Base-by-base conservation (phyloP, 2,113 vertebrate genomes). In the Phocoena sinus region DNA sequence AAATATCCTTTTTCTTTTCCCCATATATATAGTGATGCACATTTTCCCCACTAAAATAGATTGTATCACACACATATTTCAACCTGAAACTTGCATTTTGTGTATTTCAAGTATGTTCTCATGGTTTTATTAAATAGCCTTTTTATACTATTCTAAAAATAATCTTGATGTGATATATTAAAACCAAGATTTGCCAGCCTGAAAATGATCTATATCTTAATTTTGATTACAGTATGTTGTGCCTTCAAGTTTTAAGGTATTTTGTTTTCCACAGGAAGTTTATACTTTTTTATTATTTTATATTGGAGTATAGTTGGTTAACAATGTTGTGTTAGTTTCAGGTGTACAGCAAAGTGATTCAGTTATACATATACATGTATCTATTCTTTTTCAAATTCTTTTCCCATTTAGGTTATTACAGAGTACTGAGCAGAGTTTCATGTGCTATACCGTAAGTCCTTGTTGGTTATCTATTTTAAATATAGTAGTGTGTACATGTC, bases 201-300 rank as follows among this genome's bases (percentile, higher is more conserved):
- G 12, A 17, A 95, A 95, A 95, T 96, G 31, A 71, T 44, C 15
- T 91, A 4, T 63, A 73, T 81, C 79, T 95, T 96, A 67, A 82
- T 68, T 86, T 91, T 94, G 38, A 86, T 60, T 71, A 50, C 87
- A 87, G 41, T 93, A 2, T 44, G 21, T 65, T 53, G 14, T 60
- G 8, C 11, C 41, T 94, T 74, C 10, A 85, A 58, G 11, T 83
- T 86, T 91, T 70, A 58, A 89, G 25, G 2, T 9, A 60, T 94
- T 74, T 81, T 14, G 63, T 77, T 53, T 77, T 62, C 50, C 47
- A n/a, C 47, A 77, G 18, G 9, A 33, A 77, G 21, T 77, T 77
- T 50, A 77, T 20, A 33, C 10, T 77, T 50, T 33, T 77, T 28
- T 38, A 21, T 53, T 77, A 53, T 53, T 77, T 77, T 50, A 77